These are phyloP conservation scores for Onchidella celtica DNA, from an alignment of 2,888 invertebrate species.

Conservation along the genomic window DNA sequence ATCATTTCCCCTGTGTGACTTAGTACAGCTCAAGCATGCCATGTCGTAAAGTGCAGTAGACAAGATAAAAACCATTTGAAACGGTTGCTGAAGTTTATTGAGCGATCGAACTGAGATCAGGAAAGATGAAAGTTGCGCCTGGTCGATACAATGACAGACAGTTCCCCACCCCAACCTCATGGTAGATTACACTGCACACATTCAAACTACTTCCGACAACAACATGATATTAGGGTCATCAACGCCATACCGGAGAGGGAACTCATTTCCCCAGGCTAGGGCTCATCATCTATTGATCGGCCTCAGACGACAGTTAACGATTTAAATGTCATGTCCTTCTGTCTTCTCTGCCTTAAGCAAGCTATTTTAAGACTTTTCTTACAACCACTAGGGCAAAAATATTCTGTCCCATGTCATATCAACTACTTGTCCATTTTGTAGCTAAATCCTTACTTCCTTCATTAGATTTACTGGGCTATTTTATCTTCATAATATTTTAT, in stretches of 20 bases:
- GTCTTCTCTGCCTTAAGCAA: not conserved
- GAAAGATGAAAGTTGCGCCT: not conserved
- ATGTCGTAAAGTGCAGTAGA: conserved; percentile 14
- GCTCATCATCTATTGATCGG: not conserved
- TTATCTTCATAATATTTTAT: not conserved
- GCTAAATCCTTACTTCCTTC: no score
- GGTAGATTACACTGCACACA: not conserved
- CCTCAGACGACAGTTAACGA: not conserved
- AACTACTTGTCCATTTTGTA: no score
- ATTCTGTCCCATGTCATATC: no score
- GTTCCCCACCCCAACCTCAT: not conserved
- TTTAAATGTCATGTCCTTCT: not conserved
- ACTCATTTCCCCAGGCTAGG: not conserved
- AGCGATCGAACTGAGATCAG: not conserved
- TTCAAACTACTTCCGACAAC: not conserved
- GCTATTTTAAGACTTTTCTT: no score
- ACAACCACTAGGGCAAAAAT: no score
- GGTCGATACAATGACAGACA: not conserved
- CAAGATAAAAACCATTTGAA: conserved; percentile 8
- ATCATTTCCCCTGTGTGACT: no score
- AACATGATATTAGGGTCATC: not conserved
- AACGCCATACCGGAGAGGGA: not conserved
- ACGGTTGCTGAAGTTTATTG: conserved; percentile 7
- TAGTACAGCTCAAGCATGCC: no score
- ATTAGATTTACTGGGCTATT: no score